phyloP scores from a whole-genome alignment of 2,797 vertebrate genomes.

The Manis javanica region DNA sequence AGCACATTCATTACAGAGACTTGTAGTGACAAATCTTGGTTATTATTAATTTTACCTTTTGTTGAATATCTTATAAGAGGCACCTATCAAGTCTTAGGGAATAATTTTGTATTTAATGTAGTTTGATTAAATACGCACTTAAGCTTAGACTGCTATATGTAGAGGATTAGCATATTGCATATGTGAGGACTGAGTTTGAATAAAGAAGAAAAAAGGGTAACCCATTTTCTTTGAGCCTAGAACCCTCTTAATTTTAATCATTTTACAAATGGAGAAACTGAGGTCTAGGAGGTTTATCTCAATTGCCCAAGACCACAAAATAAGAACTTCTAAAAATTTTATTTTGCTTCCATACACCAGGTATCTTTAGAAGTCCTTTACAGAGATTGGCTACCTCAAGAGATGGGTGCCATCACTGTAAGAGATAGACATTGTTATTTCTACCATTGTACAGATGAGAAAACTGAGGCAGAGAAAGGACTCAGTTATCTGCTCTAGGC shows the following conservation, averaged over 20 bases:
- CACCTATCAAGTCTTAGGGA: slow-evolving; percentile 12
- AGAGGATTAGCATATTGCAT: neutral
- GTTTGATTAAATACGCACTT: slow-evolving; percentile 56
- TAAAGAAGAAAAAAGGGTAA: slow-evolving; percentile 39
- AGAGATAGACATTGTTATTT: neutral
- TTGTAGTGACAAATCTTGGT: slow-evolving; percentile 52
- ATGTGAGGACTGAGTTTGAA: slow-evolving; percentile 49
- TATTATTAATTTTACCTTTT: slow-evolving; percentile 68
- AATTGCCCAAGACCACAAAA: neutral
- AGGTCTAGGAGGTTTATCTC: neutral
- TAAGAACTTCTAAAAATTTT: neutral
- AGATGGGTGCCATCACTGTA: neutral
- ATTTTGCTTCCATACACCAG: neutral
- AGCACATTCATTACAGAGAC: slow-evolving; percentile 39
- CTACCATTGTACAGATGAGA: neutral
- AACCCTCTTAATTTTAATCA: neutral
- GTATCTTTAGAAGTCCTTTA: neutral
- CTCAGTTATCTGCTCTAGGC: neutral
- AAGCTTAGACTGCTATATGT: neutral
- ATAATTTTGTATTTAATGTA: slow-evolving; percentile 47
- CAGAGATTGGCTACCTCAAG: neutral
- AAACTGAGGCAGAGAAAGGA: neutral
- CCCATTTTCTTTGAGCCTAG: neutral
- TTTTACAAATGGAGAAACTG: slow-evolving; percentile 21
- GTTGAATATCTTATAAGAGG: neutral